Conservation (phyloP, 2,797 vertebrate species). For the Gobio occitaniae region DNA sequence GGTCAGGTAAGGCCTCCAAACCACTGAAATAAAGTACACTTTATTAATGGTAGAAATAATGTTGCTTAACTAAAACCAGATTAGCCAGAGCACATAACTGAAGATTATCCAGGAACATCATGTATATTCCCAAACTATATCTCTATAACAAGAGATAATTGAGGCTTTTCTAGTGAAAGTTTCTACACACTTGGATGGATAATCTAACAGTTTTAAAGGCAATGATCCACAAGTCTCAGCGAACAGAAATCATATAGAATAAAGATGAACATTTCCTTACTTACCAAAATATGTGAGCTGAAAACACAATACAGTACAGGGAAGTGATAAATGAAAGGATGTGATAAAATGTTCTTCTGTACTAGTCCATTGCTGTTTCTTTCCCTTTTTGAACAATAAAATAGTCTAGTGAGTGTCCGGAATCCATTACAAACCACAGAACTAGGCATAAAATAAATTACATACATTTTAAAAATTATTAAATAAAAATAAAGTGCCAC, state of each 20-base stretch:
- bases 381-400: conserved; percentile 15
- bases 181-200: conserved; percentile 16
- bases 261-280: conserved; percentile 48
- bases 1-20: conserved; percentile 44
- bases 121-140: conserved; percentile 2
- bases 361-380: background rate
- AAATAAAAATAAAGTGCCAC: conserved; percentile 67
- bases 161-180: conserved; percentile 28
- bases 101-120: background rate
- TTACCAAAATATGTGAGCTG: conserved; percentile 27
- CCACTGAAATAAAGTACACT: conserved; percentile 40
- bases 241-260: conserved; percentile 34
- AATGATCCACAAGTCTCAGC: conserved; percentile 33
- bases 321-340: conserved; percentile 38
- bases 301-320: conserved; percentile 51
- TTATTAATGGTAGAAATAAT: conserved; percentile 22
- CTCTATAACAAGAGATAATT: conserved; percentile 5
- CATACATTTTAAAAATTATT: conserved; percentile 63
- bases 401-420: background rate
- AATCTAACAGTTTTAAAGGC: conserved; percentile 29
- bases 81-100: conserved; percentile 1
- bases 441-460: conserved; percentile 66
- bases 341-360: conserved; percentile 29
- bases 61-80: conserved; percentile 2
- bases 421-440: conserved; percentile 32